Evolutionary conservation across 2,113 vertebrate species (phyloP).

Genomic region (Crotalus tigris): DNA sequence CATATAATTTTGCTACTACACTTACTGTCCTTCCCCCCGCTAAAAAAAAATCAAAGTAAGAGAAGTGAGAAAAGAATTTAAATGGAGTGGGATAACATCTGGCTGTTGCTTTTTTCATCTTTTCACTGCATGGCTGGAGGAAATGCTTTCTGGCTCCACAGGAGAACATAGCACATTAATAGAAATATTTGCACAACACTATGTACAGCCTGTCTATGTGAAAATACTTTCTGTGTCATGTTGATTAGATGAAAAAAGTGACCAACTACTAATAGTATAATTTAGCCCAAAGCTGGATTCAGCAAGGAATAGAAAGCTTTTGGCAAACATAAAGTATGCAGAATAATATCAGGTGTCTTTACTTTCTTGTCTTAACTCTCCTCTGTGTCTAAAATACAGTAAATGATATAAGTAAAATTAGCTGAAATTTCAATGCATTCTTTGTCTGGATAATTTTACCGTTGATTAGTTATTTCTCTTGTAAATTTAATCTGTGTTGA

Average conservation of each 20-base stretch:
- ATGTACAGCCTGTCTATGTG: neutral
- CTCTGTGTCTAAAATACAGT: neutral
- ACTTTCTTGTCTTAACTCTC: neutral
- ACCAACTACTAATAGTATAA: neutral
- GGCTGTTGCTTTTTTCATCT: neutral
- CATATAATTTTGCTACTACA: neutral
- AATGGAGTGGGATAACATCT: neutral
- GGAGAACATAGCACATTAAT: neutral
- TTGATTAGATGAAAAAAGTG: neutral
- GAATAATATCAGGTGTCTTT: neutral
- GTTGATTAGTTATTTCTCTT: slow-evolving; percentile 14
- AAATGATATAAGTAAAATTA: slow-evolving; percentile 12
- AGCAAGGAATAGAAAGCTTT: neutral
- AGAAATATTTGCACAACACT: neutral
- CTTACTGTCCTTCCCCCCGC: no score
- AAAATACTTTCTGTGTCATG: neutral
- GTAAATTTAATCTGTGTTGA: slow-evolving; percentile 20
- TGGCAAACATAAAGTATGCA: neutral
- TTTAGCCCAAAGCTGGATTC: neutral
- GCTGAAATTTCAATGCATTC: slow-evolving; percentile 22
- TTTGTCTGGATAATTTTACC: slow-evolving; percentile 18
- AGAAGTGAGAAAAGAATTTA: neutral
- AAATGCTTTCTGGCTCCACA: neutral
- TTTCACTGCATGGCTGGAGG: neutral
- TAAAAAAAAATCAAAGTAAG: neutral